Evolutionary conservation across 30 jellyfish, hydroid and myxozoan genomes (phyloP), one percentile per base, ranked within the genome.

Genomic region (Catostylus mosaicus): DNA sequence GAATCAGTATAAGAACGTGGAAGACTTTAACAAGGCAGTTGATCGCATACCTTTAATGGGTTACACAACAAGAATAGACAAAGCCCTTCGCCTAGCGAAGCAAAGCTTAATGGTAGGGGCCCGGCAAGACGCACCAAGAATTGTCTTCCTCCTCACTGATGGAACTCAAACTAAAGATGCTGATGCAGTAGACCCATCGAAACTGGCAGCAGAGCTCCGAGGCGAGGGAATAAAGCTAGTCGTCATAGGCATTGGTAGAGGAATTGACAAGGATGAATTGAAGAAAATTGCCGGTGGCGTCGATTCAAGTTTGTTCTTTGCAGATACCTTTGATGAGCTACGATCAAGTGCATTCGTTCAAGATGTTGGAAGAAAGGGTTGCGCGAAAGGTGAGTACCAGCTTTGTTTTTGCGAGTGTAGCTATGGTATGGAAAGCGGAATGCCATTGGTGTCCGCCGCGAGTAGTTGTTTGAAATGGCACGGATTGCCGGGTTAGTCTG

Each of bases 241-340:
- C 37, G 92, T 65, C 40, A 77, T 90, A 26, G 97, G 97, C 50
- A 84, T 90, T 48, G 97, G 97, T n/a, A 23, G 75, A 43, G 96
- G 91, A 0, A 79, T 90, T 20, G 69, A 83, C 67, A 63, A 60
- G 34, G 73, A 92, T n/a, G 94, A 90, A 77, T 90, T 90, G 52
- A 63, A 19, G 33, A 70, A 57, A 64, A 78, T 90, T 31, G 96
- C 96, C 26, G 96, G 96, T 22, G 64, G 77, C 19, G 23, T 27
- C 6, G 80, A 78, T 3, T 20, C 71, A 9, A 60, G 69, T 59
- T 59, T 77, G 52, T 88, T 8, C 74, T 62, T 61, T 8, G 95
- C 97, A 20, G 82, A 43, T 10, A 57, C 84, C 56, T 88, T 88
- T 45, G 95, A 88, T 54, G 87, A 87, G 33, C 63, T 87, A 72